Conservation (phyloP, 1,140 invertebrate genomes). For the Bombus vancouverensis region DNA sequence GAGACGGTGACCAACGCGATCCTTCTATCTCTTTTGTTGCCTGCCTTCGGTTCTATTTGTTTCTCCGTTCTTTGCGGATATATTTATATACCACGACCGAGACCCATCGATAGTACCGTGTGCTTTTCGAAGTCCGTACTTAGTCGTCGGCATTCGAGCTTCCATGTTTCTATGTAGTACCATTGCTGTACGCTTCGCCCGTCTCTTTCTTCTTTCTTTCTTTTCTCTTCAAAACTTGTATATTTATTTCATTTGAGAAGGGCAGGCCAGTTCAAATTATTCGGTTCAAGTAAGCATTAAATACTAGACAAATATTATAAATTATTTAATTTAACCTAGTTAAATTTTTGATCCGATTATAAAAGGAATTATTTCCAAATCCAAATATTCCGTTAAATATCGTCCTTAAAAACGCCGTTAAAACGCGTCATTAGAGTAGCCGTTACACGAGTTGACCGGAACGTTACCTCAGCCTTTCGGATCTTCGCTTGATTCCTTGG, state of each 20-base stretch:
- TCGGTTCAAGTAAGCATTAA: no score
- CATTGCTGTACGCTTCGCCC: neutral
- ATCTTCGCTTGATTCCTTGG: neutral
- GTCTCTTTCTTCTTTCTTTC: neutral
- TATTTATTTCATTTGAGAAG: no score
- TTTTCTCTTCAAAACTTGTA: neutral
- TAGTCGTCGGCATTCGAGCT: constrained; percentile 53
- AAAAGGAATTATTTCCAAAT: no score
- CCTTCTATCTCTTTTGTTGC: neutral
- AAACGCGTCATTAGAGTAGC: constrained; percentile 19
- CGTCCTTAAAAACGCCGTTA: no score
- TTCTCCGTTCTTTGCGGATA: constrained; percentile 25
- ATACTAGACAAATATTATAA: no score
- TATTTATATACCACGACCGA: constrained; percentile 66
- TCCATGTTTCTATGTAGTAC: constrained; percentile 61
- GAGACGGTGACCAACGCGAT: constrained; percentile 38
- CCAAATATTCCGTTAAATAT: no score
- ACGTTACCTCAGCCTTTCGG: neutral
- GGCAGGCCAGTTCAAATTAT: no score
- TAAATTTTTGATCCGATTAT: no score
- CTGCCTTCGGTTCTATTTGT: neutral
- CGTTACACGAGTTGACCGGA: constrained; percentile 48
- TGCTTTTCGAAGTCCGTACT: constrained; percentile 56
- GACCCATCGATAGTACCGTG: constrained; percentile 56
- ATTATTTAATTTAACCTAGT: no score